Conservation (phyloP, 2,113 vertebrate species). For the Etheostoma cragini region DNA sequence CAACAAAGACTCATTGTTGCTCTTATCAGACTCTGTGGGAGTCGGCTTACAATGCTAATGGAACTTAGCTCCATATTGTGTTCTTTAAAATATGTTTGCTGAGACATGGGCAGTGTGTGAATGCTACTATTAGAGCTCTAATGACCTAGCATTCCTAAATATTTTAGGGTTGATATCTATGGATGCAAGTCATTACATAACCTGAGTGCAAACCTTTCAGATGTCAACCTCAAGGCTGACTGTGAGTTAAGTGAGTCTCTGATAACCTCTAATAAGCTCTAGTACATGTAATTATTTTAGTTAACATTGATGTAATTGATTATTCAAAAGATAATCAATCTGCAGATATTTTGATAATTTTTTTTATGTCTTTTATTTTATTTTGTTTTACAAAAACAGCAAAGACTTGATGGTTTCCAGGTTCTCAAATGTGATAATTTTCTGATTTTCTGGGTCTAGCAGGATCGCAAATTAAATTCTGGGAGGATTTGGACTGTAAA, state of each 20-base stretch:
- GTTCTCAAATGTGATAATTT: not conserved
- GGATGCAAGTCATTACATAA: not conserved
- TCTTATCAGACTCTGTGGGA: slow-evolving; percentile 8
- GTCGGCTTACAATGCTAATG: not conserved
- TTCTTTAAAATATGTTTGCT: not conserved
- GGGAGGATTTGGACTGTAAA: too few relatives aligned
- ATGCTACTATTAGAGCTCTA: not conserved
- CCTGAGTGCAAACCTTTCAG: not conserved
- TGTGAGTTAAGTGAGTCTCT: not conserved
- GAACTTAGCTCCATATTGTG: not conserved
- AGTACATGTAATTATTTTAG: not conserved
- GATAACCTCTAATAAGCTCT: not conserved
- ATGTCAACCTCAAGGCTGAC: not conserved
- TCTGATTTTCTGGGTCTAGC: not conserved
- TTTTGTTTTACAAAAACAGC: not conserved
- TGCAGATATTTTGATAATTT: not conserved
- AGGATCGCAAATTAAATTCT: not conserved
- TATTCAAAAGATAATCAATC: not conserved
- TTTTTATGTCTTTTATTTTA: not conserved
- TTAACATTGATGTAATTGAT: not conserved
- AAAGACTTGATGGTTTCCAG: not conserved
- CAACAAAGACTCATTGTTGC: slow-evolving; percentile 56
- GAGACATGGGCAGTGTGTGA: not conserved
- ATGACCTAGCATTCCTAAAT: not conserved
- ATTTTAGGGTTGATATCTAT: not conserved